Base-by-base conservation (phyloP, 2,797 vertebrate genomes). In the Anabas testudineus region DNA sequence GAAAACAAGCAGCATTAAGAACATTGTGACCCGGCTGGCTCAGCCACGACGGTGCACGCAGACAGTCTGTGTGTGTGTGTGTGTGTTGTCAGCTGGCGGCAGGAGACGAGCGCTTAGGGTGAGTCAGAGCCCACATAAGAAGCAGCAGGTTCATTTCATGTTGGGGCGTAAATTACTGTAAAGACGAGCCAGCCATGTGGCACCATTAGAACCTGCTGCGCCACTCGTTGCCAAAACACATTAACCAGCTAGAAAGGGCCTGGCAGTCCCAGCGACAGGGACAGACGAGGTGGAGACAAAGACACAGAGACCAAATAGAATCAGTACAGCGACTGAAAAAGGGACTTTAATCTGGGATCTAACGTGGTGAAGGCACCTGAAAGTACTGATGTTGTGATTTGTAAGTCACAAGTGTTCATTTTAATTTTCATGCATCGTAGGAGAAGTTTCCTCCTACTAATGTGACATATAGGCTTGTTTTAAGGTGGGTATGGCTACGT, bases 161-260 rank as follows among this genome's bases (percentile, higher is more conserved):
- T 81, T 16, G 87, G 66, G 90, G 87, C 19, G 86, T 78, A 88
- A 88, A 90, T 91, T 74, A 78, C 76, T 71, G 76, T 36, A 64
- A 73, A 72, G 73, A 64, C 56, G 65, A 78, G 64, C 26, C 64
- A 47, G 53, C 81, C 81, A 59, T 86, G 87, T 82, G 85, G 80
- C 76, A 24, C 80, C 76, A 73, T 87, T 84, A 81, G 48, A 70
- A 45, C 78, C 84, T n/a, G 83, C 88, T 78, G 88, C 0, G 82
- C 49, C 32, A 2, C 65, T 34, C 43, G 3, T 63, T 69, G 80
- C 64, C 84, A 81, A 75, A 9, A 57, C 71, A 71, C 46, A 79
- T 75, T 71, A 62, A 74, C 71, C 68, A 46, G 69, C 39, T 0
- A 61, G 66, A n/a, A 22, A 43, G 36, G 70, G 58, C 56, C 80